Base-by-base conservation (phyloP, 2,113 vertebrate species). In the Balaeniceps rex region DNA sequence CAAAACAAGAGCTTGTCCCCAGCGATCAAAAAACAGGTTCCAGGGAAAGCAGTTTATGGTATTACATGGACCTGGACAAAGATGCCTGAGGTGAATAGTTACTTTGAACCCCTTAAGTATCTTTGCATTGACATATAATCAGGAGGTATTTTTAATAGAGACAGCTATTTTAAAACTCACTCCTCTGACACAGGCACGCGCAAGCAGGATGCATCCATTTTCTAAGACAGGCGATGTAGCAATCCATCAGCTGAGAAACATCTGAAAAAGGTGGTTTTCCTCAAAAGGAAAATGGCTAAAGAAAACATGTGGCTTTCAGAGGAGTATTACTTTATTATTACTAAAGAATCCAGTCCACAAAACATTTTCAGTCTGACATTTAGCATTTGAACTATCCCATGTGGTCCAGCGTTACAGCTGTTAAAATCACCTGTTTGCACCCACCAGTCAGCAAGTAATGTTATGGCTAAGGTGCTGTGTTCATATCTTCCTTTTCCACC, bases 251-350 rank as follows among this genome's bases (percentile, higher is more conserved):
- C 92, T 97, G 95, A 94, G 95, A 93, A 97, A 89, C 60, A 87
- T 97, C 95, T 96, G 97, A 87, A 92, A 96, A 96, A 83, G 57
- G 36, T 38, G 69, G 52, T 76, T 85, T 95, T 95, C 70, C 78
- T 93, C 95, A 91, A 96, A 97, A 97, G 96, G 52, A 85, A 79
- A 96, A 91, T 89, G 93, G 79, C 89, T 95, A 93, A 98, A 93
- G 97, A 97, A 96, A 98, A 87, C 90, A 85, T 87, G 87, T 72
- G 92, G 89, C 86, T 97, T 96, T 96, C 95, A 97, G 64, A 38
- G 33, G 55, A 95, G 94, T 85, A 97, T 94, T 83, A 96, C 88
- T 70, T 66, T 90, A 71, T 93, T 97, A 87, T 97, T 97, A 94
- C 93, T 97, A 94, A 97, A 96, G 63, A 96, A 91, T 86, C 70